A percentile compares a stretch with the other conserved stretches of the same genome.
phyloP scores from a whole-genome alignment of 2,888 invertebrate species.

The Dermolepida albohirtum region DNA sequence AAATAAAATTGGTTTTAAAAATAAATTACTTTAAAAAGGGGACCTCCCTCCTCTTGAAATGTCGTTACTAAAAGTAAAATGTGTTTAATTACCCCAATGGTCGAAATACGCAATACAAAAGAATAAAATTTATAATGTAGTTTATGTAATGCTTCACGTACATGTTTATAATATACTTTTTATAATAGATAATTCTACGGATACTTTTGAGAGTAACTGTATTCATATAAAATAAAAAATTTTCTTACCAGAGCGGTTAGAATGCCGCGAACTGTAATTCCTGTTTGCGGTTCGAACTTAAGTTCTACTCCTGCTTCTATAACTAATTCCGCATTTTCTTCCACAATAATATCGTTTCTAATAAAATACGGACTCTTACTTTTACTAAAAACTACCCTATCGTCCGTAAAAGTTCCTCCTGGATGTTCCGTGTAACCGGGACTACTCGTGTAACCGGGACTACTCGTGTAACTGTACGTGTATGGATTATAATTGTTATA shows the following conservation, averaged over 20 bases:
- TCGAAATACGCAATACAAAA: no score
- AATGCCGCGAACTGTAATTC: conserved; percentile 92
- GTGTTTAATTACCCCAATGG: no score
- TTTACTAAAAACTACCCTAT: conserved; percentile 69
- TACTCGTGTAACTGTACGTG: conserved; percentile 15
- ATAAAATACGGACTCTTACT: conserved; percentile 80
- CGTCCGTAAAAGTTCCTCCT: conserved; percentile 73
- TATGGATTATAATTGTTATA: conserved; percentile 3
- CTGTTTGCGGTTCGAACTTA: conserved; percentile 91
- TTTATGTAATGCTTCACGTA: no score
- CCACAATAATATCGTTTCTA: conserved; percentile 83
- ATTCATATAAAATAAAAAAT: conserved; percentile 7
- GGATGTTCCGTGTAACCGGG: conserved; percentile 68
- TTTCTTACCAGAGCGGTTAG: conserved; percentile 88
- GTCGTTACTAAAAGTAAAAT: no score
- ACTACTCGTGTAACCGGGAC: conserved; percentile 15
- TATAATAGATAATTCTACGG: no score
- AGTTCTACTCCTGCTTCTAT: conserved; percentile 93
- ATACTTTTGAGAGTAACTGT: no score
- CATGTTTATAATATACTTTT: no score
- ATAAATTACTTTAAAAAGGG: no score
- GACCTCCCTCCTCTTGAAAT: no score
- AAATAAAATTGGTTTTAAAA: no score
- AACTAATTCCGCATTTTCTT: conserved; percentile 81
- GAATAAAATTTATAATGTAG: no score